Evolutionary conservation across 2,113 vertebrate genomes (phyloP).

Genomic region (Brachypodius melanocephalos): DNA sequence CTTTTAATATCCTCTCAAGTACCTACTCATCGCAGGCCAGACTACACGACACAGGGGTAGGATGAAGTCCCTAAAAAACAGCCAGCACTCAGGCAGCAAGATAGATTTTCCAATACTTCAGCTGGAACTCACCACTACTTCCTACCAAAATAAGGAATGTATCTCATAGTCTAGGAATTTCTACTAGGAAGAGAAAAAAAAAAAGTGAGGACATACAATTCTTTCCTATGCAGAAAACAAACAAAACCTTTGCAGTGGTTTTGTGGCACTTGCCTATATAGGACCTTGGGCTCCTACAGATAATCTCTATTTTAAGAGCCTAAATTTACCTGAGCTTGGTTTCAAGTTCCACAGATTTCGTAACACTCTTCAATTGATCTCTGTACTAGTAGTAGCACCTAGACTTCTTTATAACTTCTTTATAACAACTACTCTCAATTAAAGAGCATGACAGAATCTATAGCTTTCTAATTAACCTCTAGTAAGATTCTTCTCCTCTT

Average conservation of each 20-base stretch:
- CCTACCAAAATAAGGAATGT: constrained; percentile 25
- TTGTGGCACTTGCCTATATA: not conserved
- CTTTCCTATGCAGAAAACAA: not conserved
- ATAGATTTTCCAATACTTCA: constrained; percentile 64
- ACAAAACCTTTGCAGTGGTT: not conserved
- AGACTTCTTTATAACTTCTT: not conserved
- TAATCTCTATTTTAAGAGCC: not conserved
- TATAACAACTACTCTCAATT: not conserved
- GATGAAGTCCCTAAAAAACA: constrained; percentile 7
- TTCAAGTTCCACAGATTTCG: not conserved
- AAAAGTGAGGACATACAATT: not conserved
- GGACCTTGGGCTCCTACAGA: not conserved
- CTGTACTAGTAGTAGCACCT: not conserved
- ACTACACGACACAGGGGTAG: not conserved
- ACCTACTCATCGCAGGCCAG: not conserved
- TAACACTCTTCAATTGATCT: not conserved
- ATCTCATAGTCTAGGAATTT: constrained; percentile 65
- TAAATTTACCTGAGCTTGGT: not conserved
- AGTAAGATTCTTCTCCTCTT: not conserved
- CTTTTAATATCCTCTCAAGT: not conserved
- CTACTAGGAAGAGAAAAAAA: constrained; percentile 9
- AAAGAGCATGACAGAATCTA: not conserved
- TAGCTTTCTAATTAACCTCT: not conserved
- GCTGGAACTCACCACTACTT: constrained; percentile 29
- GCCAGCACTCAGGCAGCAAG: not conserved